phyloP scores from a whole-genome alignment of 2,113 vertebrate species.

The Stictonetta naevosa region DNA sequence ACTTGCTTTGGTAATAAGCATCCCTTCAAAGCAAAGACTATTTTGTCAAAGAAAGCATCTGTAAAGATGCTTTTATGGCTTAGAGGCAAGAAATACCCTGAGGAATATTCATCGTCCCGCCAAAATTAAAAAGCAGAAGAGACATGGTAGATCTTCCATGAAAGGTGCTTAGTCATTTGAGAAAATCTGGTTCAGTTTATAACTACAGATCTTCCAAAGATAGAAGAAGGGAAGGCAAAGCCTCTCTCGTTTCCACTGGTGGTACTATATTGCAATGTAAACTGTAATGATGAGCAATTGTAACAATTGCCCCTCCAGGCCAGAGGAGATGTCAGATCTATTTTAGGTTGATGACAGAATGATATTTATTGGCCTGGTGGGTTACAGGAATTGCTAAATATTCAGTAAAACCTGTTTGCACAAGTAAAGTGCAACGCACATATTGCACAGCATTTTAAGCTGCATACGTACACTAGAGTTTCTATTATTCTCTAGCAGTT shows the following conservation, averaged over 20 bases:
- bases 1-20: background rate
- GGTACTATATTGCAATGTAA: background rate
- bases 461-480: background rate
- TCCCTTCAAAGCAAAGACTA: background rate
- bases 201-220: background rate
- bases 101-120: background rate
- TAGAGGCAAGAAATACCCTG: background rate
- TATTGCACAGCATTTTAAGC: background rate
- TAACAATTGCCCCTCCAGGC: background rate
- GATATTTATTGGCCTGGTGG: background rate
- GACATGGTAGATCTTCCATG: background rate
- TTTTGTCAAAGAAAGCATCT: background rate
- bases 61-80: background rate
- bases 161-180: background rate
- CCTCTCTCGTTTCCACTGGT: background rate
- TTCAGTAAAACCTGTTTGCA: background rate
- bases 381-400: constrained; percentile 8
- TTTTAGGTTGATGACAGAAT: background rate
- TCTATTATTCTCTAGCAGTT: background rate
- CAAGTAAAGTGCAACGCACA: background rate
- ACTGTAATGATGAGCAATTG: background rate
- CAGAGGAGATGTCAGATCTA: background rate
- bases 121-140: background rate
- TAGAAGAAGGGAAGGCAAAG: background rate
- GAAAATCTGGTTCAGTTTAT: background rate